Percentiles rank a stretch among this genome's conserved stretches.
Evolutionary conservation across 2,797 vertebrate species (phyloP).

Genomic region (Melanotaenia parkinsoni): DNA sequence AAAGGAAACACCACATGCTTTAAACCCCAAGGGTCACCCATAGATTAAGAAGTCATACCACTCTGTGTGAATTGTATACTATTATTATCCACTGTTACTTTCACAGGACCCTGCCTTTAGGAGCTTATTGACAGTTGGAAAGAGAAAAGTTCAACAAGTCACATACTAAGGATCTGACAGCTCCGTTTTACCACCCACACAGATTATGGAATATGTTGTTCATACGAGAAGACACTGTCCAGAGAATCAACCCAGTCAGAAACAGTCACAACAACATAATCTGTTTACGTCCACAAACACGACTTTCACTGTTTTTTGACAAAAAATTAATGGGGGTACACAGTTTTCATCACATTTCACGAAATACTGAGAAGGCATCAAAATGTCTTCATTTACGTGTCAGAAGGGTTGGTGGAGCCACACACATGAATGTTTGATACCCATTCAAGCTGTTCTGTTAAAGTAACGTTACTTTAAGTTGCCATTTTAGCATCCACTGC

Average conservation of each 20-base stretch:
- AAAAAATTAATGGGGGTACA: neutral
- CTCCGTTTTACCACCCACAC: conserved; percentile 1
- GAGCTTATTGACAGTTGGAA: neutral
- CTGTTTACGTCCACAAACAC: neutral
- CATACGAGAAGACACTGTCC: neutral
- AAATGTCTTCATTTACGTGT: no score
- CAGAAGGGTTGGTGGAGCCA: no score
- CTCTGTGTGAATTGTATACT: conserved; percentile 45
- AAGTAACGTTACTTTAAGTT: no score
- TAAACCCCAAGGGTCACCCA: conserved; percentile 23
- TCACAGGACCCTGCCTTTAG: conserved; percentile 33
- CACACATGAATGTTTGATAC: no score
- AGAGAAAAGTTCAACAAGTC: conserved; percentile 15
- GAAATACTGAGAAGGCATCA: no score
- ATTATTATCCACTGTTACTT: conserved; percentile 44
- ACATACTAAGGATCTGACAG: conserved; percentile 26
- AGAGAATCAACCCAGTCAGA: neutral
- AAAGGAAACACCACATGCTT: conserved; percentile 53
- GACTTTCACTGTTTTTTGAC: no score
- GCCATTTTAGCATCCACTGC: no score
- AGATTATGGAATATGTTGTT: neutral
- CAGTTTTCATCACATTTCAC: neutral
- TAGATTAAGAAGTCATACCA: conserved; percentile 46
- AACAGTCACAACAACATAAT: neutral
- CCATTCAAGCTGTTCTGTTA: no score